These are phyloP conservation scores for Menidia menidia DNA, from an alignment of 2,797 vertebrate genomes.

Conservation along the genomic window DNA sequence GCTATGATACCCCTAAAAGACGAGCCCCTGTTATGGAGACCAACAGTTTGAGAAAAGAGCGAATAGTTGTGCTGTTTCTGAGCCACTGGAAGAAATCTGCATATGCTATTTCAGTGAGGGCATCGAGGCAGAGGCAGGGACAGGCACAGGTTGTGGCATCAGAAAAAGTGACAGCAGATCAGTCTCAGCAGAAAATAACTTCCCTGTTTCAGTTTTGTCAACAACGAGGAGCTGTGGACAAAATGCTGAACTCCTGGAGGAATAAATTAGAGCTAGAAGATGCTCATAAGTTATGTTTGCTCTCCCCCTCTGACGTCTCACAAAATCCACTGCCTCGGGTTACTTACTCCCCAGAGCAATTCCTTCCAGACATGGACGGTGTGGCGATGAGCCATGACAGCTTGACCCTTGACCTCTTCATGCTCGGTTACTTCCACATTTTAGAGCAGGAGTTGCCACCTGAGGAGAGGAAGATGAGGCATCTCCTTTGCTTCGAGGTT, in stretches of 20 bases:
- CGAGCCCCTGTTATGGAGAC: conserved; percentile 72
- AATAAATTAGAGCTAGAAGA: conserved; percentile 69
- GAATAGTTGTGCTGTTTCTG: conserved; percentile 92
- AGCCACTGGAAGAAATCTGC: conserved; percentile 95
- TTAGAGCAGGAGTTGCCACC: conserved; percentile 90
- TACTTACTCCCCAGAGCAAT: conserved; percentile 90
- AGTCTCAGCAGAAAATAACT: conserved; percentile 39
- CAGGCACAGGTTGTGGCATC: conserved; percentile 37
- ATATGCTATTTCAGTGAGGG: conserved; percentile 80
- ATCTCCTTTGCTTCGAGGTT: conserved; percentile 97
- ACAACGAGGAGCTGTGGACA: conserved; percentile 84
- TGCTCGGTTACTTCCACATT: conserved; percentile 97
- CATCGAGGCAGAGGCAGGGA: conserved; percentile 70
- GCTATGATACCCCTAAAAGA: conserved; percentile 26
- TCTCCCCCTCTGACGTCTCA: conserved; percentile 44
- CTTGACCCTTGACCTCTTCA: conserved; percentile 93
- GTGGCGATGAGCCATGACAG: conserved; percentile 79
- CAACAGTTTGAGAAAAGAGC: conserved; percentile 89
- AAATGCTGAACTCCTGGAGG: conserved; percentile 87
- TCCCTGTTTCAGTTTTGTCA: conserved; percentile 83
- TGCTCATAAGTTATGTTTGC: conserved; percentile 4
- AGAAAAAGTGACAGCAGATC: conserved; percentile 8
- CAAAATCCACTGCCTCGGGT: conserved; percentile 41
- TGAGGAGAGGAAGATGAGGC: conserved; percentile 91
- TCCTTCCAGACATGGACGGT: conserved; percentile 85